These are phyloP conservation scores for Raja brachyura DNA, from an alignment of 2,113 vertebrate species.

Conservation along the genomic window DNA sequence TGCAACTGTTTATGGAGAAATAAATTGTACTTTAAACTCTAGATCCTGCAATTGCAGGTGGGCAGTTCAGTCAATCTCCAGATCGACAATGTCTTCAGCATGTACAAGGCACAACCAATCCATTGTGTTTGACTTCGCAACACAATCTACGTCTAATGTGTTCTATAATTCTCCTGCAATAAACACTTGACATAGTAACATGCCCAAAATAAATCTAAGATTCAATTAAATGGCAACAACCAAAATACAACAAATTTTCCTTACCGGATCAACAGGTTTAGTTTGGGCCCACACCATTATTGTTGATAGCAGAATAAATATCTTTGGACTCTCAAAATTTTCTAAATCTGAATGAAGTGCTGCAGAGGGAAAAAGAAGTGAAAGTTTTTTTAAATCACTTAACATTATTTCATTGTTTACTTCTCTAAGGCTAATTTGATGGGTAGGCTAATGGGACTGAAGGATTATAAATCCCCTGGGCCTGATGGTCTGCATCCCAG, in stretches of 20 bases:
- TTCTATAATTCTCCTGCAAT: not conserved
- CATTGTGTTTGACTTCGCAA: not conserved
- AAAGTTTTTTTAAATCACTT: not conserved
- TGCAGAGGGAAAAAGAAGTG: conserved; percentile 45
- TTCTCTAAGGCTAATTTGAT: too few relatives aligned
- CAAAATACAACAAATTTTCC: conserved; percentile 42
- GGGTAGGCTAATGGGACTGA: too few relatives aligned
- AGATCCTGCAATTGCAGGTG: not conserved
- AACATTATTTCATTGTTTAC: not conserved
- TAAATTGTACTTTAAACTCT: not conserved
- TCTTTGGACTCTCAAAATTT: conserved; percentile 63
- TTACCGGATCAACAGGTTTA: conserved; percentile 67
- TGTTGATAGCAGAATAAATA: conserved; percentile 83
- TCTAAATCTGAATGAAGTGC: conserved; percentile 62
- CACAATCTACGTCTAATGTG: not conserved
- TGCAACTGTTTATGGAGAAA: not conserved
- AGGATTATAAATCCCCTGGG: too few relatives aligned
- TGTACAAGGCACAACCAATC: not conserved
- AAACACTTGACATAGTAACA: not conserved
- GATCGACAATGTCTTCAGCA: not conserved
- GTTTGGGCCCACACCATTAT: conserved; percentile 83
- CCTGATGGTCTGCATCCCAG: too few relatives aligned
- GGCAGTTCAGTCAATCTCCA: not conserved
- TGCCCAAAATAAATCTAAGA: not conserved
- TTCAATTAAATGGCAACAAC: not conserved